Base-by-base conservation (phyloP, 2,888 invertebrate genomes). In the Hipparchia semele region DNA sequence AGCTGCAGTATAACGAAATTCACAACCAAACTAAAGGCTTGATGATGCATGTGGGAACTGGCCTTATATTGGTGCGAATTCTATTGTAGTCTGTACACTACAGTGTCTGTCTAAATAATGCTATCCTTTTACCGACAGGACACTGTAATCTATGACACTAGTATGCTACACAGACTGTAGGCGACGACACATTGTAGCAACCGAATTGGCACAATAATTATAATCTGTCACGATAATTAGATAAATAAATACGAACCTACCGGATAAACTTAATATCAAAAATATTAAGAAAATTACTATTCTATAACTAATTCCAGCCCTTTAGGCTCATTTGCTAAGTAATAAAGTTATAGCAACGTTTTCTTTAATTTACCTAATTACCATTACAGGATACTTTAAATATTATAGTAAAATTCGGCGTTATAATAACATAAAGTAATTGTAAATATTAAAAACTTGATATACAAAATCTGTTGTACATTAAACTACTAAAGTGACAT, bases 391-490 rank as follows among this genome's bases (percentile, higher is more conserved):
- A 12, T 54, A 60, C n/a, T 64, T 66, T 60, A 69, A 73, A 60
- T 58, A 75, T 61, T 23, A 23, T 23, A 76, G 76, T 75, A 76
- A 75, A 76, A 70, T 68, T 75, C 73, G 70, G 73, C 74, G 68
- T 67, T 23, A 61, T n/a, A 66, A 68, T 13, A 69, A 59, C 77
- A 81, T 82, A 82, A 81, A 82, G 53, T n/a, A 46, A 83, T 81
- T 80, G 80, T 79, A 80, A 80, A 79, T 77, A 66, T 73, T 80
- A 82, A 76, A 51, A 80, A 81, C 78, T 82, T 80, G 82, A 77
- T 76, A 62, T 12, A 13, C 45, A 2, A 23, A 64, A 10, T 51
- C 49, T 7, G 51, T 49, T 23, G 23, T 51, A 64, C 64, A 64
- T 13, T 51, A 64, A 62, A 49, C 62, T 62, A 9, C 49, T 7